Evolutionary conservation across 2,113 vertebrate species (phyloP), one percentile per base, ranked within the genome.

Genomic region (Chelonoidis abingdonii): DNA sequence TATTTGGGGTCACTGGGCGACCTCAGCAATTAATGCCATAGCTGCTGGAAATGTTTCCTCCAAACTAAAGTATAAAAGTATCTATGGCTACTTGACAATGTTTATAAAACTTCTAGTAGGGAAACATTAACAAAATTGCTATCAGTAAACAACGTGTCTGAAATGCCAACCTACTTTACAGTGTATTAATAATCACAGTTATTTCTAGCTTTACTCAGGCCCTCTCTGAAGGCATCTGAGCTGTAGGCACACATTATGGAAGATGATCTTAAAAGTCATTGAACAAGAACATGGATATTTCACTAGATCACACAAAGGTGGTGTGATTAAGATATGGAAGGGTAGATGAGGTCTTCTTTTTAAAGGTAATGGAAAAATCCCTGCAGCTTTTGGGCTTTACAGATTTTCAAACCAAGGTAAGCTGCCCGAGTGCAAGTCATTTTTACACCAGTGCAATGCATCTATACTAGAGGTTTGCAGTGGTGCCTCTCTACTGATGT

Each of bases 181-280:
- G 1, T 91, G 69, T 76, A 82, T 92, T 95, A 89, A 53, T 78
- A 86, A 86, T 35, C 75, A 59, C 24, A 57, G 17, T 47, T 84
- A 35, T 31, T 17, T 81, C 80, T 92, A 87, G 69, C 53, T 84
- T 95, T 91, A 84, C 86, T 93, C 41, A 65, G 72, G 81, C 88
- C 86, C 54, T 21, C 29, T 93, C 78, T 89, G 88, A 94, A 91
- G 86, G 22, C 29, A 35, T 93, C 72, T 65, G 62, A 94, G n/a
- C 82, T 80, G 75, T 86, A 90, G 88, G 88, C 88, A 80, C 89
- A 5, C 0, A 52, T 22, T 24, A 10, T 11, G 24, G 22, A 81
- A 29, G 14, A 5, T 62, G 50, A 69, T 72, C 81, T 59, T 88
- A 47, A 16, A 92, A 86, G 29, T 52, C 35, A 4, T 17, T 38